A percentile compares a stretch with the other conserved stretches of the same genome.
These are phyloP conservation scores for Puntigrus tetrazona DNA, from an alignment of 2,113 vertebrate genomes.

Conservation along the genomic window DNA sequence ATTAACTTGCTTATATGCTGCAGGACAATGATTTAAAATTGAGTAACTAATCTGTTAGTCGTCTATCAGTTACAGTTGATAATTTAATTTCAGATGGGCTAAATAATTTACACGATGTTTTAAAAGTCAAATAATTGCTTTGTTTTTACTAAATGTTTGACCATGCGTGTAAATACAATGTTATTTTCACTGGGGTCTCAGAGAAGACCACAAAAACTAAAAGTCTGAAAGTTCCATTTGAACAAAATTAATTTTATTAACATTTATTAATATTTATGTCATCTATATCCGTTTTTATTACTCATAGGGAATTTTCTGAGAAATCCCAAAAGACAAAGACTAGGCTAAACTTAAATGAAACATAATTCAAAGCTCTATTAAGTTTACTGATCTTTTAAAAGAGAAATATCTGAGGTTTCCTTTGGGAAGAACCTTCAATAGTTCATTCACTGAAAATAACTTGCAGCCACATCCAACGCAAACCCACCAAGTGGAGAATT, in stretches of 20 bases:
- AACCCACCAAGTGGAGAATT: background rate
- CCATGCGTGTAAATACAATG: background rate
- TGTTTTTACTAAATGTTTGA: background rate
- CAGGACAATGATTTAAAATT: no score
- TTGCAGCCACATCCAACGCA: conserved; percentile 11
- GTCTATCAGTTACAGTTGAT: no score
- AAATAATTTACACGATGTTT: no score
- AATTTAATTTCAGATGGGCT: no score
- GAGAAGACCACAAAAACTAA: background rate
- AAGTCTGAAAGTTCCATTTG: background rate
- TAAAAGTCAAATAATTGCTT: background rate
- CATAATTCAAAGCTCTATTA: background rate
- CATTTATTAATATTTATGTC: background rate
- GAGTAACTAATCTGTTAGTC: no score
- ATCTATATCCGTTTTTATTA: background rate
- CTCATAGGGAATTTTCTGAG: background rate
- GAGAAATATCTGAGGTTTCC: conserved; percentile 1
- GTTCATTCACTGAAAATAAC: conserved; percentile 14
- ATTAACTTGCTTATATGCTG: background rate
- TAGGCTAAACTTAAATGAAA: conserved; percentile 1
- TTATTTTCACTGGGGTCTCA: background rate
- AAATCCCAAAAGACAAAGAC: conserved; percentile 2
- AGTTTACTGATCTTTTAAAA: conserved; percentile 3
- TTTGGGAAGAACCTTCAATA: background rate
- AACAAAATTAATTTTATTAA: background rate